These are phyloP conservation scores for Metaphire vulgaris DNA, from an alignment of 1,140 invertebrate species.

Conservation along the genomic window DNA sequence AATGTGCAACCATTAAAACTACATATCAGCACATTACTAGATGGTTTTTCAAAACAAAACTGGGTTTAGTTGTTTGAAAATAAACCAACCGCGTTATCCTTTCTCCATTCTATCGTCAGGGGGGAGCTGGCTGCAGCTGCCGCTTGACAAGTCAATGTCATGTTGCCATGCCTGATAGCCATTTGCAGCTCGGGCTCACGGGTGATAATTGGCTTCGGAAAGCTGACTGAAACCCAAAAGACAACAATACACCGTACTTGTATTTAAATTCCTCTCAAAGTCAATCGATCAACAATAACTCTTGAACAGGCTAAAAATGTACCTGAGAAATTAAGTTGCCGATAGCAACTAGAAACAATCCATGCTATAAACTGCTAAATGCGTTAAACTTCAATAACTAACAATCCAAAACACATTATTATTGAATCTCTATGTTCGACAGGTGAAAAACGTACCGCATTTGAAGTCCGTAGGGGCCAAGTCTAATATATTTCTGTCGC, in stretches of 20 bases:
- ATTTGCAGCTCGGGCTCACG: slow-evolving; percentile 72
- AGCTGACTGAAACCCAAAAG: slow-evolving; percentile 58
- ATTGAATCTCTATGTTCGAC: no score
- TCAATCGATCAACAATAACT: no score
- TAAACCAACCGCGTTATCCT: slow-evolving; percentile 63
- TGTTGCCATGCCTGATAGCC: slow-evolving; percentile 75
- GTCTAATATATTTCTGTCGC: slow-evolving; percentile 62
- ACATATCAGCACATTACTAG: not conserved
- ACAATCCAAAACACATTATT: no score
- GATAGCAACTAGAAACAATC: no score
- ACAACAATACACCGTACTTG: no score
- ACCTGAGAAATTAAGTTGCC: no score
- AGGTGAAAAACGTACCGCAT: slow-evolving; percentile 65
- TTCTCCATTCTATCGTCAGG: slow-evolving; percentile 77
- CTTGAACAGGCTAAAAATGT: no score
- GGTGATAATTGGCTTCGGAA: slow-evolving; percentile 74
- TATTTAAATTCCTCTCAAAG: no score
- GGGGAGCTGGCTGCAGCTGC: slow-evolving; percentile 54
- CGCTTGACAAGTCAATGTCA: slow-evolving; percentile 73
- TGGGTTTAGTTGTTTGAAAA: no score
- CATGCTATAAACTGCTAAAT: no score
- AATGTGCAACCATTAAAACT: not conserved
- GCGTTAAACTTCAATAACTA: no score
- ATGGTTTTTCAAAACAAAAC: no score
- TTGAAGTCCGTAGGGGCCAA: slow-evolving; percentile 65